A percentile compares a stretch with the other conserved stretches of the same genome.
phyloP scores from a whole-genome alignment of 2,888 invertebrate genomes.

The Amiota communis region DNA sequence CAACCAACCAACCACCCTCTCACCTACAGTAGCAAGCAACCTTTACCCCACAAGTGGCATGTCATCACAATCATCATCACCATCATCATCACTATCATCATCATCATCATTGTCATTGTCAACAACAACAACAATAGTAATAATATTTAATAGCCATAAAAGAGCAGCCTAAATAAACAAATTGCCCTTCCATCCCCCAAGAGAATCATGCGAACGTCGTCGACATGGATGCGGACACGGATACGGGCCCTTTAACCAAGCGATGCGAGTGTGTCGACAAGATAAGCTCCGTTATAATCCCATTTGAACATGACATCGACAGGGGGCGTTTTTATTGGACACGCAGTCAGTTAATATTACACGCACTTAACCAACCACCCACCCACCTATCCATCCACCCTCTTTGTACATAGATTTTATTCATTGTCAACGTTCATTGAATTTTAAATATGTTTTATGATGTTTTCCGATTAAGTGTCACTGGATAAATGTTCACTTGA shows the following conservation, averaged over 20 bases:
- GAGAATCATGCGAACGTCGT: not conserved
- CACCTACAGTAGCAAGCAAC: not conserved
- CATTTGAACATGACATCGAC: conserved; percentile 39
- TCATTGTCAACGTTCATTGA: conserved; percentile 40
- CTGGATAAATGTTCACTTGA: not conserved
- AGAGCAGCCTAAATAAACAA: conserved; percentile 30
- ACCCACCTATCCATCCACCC: not conserved
- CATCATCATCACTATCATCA: not conserved
- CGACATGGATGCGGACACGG: not conserved
- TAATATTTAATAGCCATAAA: not conserved
- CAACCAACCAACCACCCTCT: conserved; percentile 1
- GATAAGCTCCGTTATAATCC: conserved; percentile 61
- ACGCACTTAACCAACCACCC: too few relatives aligned
- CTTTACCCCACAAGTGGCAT: not conserved
- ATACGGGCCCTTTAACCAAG: conserved; percentile 22
- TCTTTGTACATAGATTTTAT: not conserved
- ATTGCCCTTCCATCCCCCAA: not conserved
- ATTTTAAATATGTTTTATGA: conserved; percentile 42
- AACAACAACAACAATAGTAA: conserved; percentile 16
- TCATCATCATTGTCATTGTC: not conserved
- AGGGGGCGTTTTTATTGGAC: conserved; percentile 14
- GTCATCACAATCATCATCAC: not conserved
- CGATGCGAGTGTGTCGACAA: conserved; percentile 57
- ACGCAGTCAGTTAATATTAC: conserved; percentile 10
- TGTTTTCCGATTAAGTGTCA: not conserved